Base-by-base conservation (phyloP, 2,888 invertebrate species). In the Microdon myrmicae region DNA sequence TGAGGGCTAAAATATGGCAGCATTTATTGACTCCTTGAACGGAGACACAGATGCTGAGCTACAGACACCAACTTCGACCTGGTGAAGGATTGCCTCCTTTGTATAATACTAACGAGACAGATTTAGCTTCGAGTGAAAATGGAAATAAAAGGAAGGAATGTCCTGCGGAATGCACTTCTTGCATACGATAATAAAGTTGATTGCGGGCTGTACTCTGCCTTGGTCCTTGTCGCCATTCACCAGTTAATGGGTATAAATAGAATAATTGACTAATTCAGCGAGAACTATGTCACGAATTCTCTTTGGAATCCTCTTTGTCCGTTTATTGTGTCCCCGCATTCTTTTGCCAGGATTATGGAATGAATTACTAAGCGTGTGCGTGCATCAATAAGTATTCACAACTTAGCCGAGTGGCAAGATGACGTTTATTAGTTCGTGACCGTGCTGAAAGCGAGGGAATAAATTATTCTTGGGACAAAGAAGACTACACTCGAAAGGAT, bases 231-330 rank as follows among this genome's bases (percentile, higher is more conserved):
- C 39, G 22, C 37, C 32, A 53, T 56, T 64, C 51, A 64, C n/a
- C n/a, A n/a, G n/a, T 58, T 64, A 58, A 58, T 41, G 41, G 26
- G 37, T 32, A 64, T 58, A 41, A 64, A 58, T 56, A 64, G 35
- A 64, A 64, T 64, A 64, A 64, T 64, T 64, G 64, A 64, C 56
- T 64, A 64, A 64, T 64, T 64, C 64, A 43, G 37, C 41, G 19
- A 16, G 47, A 58, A 58, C 51, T 64, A 47, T 55, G 49, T 29
- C 25, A 39, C 49, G 34, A 56, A 56, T 37, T 45, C 53, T 58
- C 32, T 37, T 22, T 37, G 41, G 47, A 22, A 64, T 64, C 53
- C 64, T 45, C 43, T 26, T 17, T 9, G 13, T 37, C 9, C 45
- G 35, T 23, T 35, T 16, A 28, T 44, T 49, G 29, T 49, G 35